A percentile compares a stretch with the other conserved stretches of the same genome.
Evolutionary conservation across 2,888 invertebrate genomes (phyloP).

Genomic region (Antheraea assamensis): DNA sequence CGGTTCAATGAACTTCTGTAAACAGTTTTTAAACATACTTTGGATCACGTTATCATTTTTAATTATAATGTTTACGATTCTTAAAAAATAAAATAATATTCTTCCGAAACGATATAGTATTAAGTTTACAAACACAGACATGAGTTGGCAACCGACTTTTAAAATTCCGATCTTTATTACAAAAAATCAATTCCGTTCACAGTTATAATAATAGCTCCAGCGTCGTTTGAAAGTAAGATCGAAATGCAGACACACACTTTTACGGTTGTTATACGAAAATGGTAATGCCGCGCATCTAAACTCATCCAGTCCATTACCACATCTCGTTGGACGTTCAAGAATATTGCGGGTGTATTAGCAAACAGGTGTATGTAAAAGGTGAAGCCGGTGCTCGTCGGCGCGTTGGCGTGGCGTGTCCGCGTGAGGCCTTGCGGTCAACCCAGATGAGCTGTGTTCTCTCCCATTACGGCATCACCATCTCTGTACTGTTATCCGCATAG

Average conservation of each 20-base stretch:
- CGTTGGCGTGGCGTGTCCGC: conserved; percentile 30
- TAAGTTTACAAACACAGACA: not conserved
- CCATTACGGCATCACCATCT: conserved; percentile 49
- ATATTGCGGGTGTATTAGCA: conserved; percentile 32
- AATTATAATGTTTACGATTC: not conserved
- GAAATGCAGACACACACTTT: conserved; percentile 15
- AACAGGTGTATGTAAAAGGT: conserved; percentile 33
- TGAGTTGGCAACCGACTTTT: not conserved
- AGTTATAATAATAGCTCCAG: conserved; percentile 14
- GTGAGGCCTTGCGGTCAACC: conserved; percentile 65
- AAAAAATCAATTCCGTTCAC: conserved; percentile 5
- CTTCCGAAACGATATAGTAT: not conserved
- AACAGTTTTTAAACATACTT: not conserved
- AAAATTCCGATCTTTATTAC: conserved; percentile 9
- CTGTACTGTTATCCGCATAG: conserved; percentile 72
- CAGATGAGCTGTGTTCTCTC: conserved; percentile 56
- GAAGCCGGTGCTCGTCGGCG: conserved; percentile 17
- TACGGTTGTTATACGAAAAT: conserved; percentile 28
- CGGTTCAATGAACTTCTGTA: not conserved
- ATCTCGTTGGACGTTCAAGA: conserved; percentile 26
- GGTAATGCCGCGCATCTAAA: conserved; percentile 19
- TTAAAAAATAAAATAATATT: not conserved
- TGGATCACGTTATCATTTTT: not conserved
- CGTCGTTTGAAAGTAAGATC: conserved; percentile 11
- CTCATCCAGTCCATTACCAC: conserved; percentile 10